Base-by-base conservation (phyloP, 2,113 vertebrate species). In the Saguinus imperator region DNA sequence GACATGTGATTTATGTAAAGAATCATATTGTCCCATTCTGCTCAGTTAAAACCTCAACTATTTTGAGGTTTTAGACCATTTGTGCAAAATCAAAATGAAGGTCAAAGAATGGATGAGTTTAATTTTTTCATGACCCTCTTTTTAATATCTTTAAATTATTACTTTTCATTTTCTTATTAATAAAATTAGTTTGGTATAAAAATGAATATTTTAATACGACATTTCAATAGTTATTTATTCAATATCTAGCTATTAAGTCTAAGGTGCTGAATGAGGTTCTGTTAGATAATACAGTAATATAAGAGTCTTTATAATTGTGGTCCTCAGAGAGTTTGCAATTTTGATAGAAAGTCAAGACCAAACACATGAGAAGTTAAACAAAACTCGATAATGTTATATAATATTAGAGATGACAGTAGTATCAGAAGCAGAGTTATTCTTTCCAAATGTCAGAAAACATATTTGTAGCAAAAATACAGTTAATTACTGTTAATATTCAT, bases 11-110 rank as follows among this genome's bases (percentile, higher is more conserved):
- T 76, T 87, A 77, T 80, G 27, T 84, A 68, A 35, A 80, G 55
- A 94, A 89, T 79, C 27, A 91, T 43, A 48, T 66, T 85, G 66
- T 73, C 8, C 18, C 72, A 79, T 83, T 77, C 14, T 35, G 23
- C 9, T 84, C 18, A 72, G 32, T 81, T 88, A 76, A 95, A 50
- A 72, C 37, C 37, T 50, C 32, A 76, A 75, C 23, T 43, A 72
- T 73, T 84, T 86, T 82, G 29, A 92, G n/a, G 23, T 58, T 91
- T 82, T 96, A 40, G 17, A 79, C 40, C 37, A 68, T 89, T 89
- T 91, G 48, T 83, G 0, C 8, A 92, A 92, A 96, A 80, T 89
- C 25, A 97, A 90, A 96, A 85, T 66, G 40, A 89, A 92, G 48
- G 2, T 64, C 17, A 77, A 92, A 82, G 70, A 70, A 52, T 75